Conservation (phyloP, 92 coral and sea anemone genomes). For the Umimayanthus kanabou region DNA sequence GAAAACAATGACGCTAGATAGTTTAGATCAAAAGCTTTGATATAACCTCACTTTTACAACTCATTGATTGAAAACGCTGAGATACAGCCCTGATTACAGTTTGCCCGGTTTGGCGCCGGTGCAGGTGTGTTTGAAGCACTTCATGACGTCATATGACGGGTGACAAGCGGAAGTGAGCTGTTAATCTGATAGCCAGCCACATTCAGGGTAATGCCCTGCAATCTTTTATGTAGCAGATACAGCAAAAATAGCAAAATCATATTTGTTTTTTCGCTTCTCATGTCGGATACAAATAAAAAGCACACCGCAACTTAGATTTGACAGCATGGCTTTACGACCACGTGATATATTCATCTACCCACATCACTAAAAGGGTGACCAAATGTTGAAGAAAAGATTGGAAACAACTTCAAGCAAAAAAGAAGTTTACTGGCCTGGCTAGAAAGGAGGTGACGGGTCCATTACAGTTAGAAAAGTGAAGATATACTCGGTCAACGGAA, state of each 20-base stretch:
- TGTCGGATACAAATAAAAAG: background rate
- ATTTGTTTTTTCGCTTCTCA: background rate
- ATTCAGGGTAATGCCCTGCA: background rate
- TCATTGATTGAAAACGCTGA: background rate
- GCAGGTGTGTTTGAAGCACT: conserved; percentile 27
- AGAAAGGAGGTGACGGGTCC: background rate
- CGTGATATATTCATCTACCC: background rate
- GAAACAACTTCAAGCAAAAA: background rate
- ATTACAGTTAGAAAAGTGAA: too few relatives aligned
- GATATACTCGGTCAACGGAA: background rate
- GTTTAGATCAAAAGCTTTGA: background rate
- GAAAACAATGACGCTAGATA: background rate
- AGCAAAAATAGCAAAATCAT: background rate
- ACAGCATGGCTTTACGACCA: background rate
- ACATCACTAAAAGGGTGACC: background rate
- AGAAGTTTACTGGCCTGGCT: background rate
- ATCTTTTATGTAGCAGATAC: background rate
- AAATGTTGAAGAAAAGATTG: background rate
- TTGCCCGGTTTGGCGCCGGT: background rate
- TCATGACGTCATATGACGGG: background rate
- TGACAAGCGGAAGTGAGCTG: conserved; percentile 7
- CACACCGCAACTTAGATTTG: background rate
- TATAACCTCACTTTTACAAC: background rate
- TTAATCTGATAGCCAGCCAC: conserved; percentile 18
- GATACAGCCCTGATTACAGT: background rate